These are phyloP conservation scores for Galagoides demidoff DNA, from an alignment of 2,797 vertebrate genomes.

Conservation along the genomic window DNA sequence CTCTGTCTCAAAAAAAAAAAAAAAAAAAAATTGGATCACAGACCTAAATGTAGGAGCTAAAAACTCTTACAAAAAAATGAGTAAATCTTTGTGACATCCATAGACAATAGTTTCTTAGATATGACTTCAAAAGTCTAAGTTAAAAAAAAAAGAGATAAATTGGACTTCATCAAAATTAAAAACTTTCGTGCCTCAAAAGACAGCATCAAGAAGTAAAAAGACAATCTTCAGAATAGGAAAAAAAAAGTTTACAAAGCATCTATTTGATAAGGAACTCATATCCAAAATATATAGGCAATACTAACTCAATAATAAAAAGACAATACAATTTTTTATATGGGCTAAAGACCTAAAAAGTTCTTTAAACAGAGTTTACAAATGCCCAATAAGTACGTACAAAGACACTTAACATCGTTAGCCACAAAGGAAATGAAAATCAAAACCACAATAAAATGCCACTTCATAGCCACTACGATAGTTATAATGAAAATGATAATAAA, in stretches of 20 bases:
- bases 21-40: not conserved
- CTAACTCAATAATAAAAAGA: not conserved
- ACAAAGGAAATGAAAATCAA: slow-evolving; percentile 18
- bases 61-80: too few relatives aligned
- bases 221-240: not conserved
- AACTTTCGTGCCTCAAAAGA: slow-evolving; percentile 14
- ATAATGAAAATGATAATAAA: not conserved
- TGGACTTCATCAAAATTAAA: slow-evolving; percentile 40
- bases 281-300: slow-evolving; percentile 25
- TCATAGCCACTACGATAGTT: not conserved
- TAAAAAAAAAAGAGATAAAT: not conserved
- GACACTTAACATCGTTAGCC: not conserved
- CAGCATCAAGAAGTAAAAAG: not conserved
- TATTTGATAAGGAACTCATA: not conserved
- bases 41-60: too few relatives aligned
- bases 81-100: not conserved
- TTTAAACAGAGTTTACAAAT: not conserved
- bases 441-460: not conserved
- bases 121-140: not conserved
- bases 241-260: slow-evolving; percentile 1
- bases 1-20: not conserved
- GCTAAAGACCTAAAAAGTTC: not conserved
- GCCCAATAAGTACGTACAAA: not conserved
- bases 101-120: not conserved
- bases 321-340: not conserved